Evolutionary conservation across 2,113 vertebrate species (phyloP).

Genomic region (Erinaceus europaeus): DNA sequence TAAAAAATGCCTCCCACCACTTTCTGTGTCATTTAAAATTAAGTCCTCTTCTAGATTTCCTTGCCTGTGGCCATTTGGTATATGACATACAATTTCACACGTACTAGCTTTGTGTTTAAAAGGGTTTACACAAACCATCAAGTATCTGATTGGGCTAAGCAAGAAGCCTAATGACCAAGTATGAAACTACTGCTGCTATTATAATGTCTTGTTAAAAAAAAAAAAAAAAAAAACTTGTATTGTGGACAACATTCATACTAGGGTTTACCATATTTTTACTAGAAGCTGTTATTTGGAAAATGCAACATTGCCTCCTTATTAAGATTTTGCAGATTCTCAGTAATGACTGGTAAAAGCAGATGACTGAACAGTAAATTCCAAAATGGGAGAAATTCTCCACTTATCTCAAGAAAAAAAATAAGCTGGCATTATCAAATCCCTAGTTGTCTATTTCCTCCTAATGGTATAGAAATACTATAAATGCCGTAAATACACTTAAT

Average conservation of each 20-base stretch:
- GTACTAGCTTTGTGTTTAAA: slow-evolving; percentile 36
- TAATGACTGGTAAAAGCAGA: slow-evolving; percentile 41
- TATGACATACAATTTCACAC: neutral
- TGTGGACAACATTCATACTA: slow-evolving; percentile 30
- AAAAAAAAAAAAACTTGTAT: slow-evolving; percentile 12
- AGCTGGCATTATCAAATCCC: slow-evolving; percentile 8
- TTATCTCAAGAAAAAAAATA: neutral
- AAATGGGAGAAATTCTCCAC: slow-evolving; percentile 44
- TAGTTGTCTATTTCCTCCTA: slow-evolving; percentile 40
- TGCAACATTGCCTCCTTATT: slow-evolving; percentile 46
- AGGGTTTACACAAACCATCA: slow-evolving; percentile 45
- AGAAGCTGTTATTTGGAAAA: slow-evolving; percentile 45
- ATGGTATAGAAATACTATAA: slow-evolving; percentile 34
- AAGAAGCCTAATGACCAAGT: slow-evolving; percentile 33
- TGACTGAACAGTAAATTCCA: slow-evolving; percentile 49
- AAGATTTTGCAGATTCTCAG: slow-evolving; percentile 54
- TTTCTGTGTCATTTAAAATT: slow-evolving; percentile 6
- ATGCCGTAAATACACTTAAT: slow-evolving; percentile 38
- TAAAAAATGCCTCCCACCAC: neutral
- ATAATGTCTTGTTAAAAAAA: neutral
- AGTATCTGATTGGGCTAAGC: slow-evolving; percentile 42
- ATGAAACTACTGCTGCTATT: slow-evolving; percentile 30
- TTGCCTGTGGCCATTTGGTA: rapidly evolving
- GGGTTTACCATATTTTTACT: slow-evolving; percentile 32
- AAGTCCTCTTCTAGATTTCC: neutral